A percentile compares a stretch with the other conserved stretches of the same genome.
phyloP scores from a whole-genome alignment of 2,113 vertebrate species.

The Ctenodactylus gundi region DNA sequence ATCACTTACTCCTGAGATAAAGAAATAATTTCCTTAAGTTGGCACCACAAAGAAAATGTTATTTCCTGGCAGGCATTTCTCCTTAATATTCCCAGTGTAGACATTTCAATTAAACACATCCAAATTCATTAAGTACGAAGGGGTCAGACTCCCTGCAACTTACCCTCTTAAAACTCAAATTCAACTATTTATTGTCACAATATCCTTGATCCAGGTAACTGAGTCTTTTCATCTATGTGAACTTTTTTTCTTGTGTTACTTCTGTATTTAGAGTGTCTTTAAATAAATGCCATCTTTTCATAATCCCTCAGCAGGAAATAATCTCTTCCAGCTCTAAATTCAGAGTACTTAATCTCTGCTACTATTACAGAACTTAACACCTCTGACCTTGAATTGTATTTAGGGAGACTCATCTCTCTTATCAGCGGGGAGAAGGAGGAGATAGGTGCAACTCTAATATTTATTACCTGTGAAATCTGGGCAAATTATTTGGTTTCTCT shows the following conservation, averaged over 20 bases:
- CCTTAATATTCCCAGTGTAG: neutral
- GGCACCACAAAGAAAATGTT: neutral
- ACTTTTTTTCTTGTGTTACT: neutral
- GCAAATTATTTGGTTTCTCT: neutral
- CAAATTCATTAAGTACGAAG: neutral
- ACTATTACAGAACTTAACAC: conserved; percentile 11
- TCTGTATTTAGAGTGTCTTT: neutral
- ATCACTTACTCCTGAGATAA: neutral
- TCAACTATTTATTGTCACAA: neutral
- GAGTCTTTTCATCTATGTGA: neutral
- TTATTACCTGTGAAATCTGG: neutral
- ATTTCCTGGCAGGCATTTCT: neutral
- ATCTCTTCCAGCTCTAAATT: conserved; percentile 30
- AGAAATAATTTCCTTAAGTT: neutral
- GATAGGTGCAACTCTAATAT: conserved; percentile 12
- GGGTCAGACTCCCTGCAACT: neutral
- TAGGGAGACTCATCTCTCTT: conserved; percentile 1
- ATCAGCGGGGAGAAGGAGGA: neutral
- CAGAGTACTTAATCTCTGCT: neutral
- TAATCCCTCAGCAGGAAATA: conserved; percentile 6
- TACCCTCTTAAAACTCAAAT: neutral
- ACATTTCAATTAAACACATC: neutral
- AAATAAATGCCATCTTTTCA: conserved; percentile 11
- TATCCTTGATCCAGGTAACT: neutral
- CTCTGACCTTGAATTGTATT: conserved; percentile 16